Evolutionary conservation across 1,140 invertebrate species (phyloP), one percentile per base, ranked within the genome.

Genomic region (Diorhabda carinulata): DNA sequence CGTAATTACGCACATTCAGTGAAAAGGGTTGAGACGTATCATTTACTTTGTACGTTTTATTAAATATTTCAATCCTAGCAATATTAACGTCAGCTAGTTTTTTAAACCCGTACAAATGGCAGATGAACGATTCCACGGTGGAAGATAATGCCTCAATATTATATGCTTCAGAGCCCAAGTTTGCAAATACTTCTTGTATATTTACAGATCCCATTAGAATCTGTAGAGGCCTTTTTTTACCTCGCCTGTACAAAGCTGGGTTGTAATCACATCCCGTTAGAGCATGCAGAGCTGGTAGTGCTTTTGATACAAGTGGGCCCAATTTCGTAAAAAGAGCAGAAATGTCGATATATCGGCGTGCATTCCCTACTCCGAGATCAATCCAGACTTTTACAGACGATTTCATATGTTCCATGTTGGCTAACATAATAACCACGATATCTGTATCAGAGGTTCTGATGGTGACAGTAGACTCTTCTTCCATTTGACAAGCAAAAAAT

Each of bases 331-430:
- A 70, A 52, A 67, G 64, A 67, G 64, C 56, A 9, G 64, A 67
- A 67, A 71, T 57, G 63, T 71, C 61, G 66, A 71, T 64, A 45
- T 68, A 68, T 61, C 66, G 66, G 40, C 66, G 70, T 61, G 70
- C 70, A 67, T 70, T 66, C 43, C 64, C 59, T 2, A 70, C 69
- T 66, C 64, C 69, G 40, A 70, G 43, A 65, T 70, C 64, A 10
- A 70, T 66, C 69, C 69, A 70, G 4, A 61, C 25, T 66, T 66
- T 66, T 56, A 70, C 58, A 40, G 47, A 63, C 62, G 58, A 25
- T 61, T 67, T 9, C 3, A 70, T 5, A 70, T 70, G 60, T 41
- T 70, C 64, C 60, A 70, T 67, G 43, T 70, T 70, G 10, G 41
- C 56, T 10, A 66, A 58, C 69, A 70, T 70, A 58, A 67, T 63